Evolutionary conservation across 2,113 vertebrate species (phyloP).

Genomic region (Narcine bancroftii): DNA sequence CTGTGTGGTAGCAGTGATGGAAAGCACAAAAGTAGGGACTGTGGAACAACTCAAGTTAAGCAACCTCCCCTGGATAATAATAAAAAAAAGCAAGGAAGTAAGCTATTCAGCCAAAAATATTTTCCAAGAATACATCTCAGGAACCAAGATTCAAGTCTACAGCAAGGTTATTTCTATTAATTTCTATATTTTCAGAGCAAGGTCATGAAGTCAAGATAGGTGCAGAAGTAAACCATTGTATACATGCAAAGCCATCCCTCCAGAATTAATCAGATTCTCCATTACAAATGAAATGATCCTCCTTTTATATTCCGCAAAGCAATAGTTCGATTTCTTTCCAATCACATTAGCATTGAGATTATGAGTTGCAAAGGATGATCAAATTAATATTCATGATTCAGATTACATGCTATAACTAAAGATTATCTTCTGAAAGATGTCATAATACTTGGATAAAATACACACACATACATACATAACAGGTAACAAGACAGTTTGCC

Average conservation of each 20-base stretch:
- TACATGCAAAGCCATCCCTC: neutral
- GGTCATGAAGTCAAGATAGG: neutral
- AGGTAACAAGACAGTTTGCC: neutral
- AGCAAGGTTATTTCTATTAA: neutral
- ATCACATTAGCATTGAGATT: neutral
- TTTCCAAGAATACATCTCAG: neutral
- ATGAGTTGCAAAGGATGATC: neutral
- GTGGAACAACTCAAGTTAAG: slow-evolving; percentile 95
- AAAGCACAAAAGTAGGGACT: slow-evolving; percentile 91
- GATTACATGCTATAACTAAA: neutral
- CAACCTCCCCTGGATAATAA: slow-evolving; percentile 68
- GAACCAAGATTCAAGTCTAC: neutral
- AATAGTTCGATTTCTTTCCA: neutral
- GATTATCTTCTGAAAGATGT: neutral
- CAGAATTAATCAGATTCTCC: neutral
- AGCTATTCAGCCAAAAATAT: neutral
- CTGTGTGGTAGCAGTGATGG: slow-evolving; percentile 94
- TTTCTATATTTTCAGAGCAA: neutral
- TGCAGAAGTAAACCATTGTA: neutral
- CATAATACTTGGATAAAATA: too few species aligned
- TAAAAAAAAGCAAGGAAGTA: neutral
- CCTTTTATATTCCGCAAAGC: neutral
- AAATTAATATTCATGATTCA: neutral
- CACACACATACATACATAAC: neutral
- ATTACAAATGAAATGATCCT: neutral